Evolutionary conservation across 2,113 vertebrate species (phyloP).

Genomic region (Zosterops pallidus): DNA sequence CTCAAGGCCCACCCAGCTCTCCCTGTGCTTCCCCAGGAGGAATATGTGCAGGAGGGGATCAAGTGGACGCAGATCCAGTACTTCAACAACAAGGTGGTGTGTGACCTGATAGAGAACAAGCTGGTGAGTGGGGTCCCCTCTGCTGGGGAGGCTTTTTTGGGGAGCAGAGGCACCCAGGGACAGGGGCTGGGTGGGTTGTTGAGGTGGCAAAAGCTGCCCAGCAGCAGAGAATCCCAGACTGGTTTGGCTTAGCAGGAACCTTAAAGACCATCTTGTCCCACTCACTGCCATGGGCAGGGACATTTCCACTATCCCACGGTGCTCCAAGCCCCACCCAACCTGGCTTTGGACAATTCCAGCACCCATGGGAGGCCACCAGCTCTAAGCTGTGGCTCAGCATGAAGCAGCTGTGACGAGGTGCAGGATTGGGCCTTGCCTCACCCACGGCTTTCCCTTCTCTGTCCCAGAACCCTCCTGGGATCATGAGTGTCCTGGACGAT

Average conservation of each 20-base stretch:
- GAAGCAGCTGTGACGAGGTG: background rate
- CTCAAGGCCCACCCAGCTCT: fast-evolving
- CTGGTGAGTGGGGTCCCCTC: slow-evolving; percentile 76
- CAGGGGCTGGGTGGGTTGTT: fast-evolving
- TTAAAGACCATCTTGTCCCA: background rate
- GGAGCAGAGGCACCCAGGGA: background rate
- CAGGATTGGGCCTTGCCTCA: background rate
- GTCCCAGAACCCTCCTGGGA: slow-evolving; percentile 87
- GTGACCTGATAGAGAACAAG: slow-evolving; percentile 98
- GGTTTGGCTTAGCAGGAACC: background rate
- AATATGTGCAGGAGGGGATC: slow-evolving; percentile 97
- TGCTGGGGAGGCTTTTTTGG: fast-evolving
- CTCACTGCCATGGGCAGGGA: background rate
- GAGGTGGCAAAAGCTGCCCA: background rate
- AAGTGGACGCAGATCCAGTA: slow-evolving; percentile 95
- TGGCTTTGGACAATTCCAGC: background rate
- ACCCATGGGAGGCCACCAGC: background rate
- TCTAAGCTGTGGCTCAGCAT: background rate
- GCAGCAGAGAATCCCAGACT: background rate
- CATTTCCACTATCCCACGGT: background rate
- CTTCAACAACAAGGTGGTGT: slow-evolving; percentile 99
- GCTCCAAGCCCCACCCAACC: background rate
- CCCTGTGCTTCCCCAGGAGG: slow-evolving; percentile 80
- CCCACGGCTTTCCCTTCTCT: background rate
- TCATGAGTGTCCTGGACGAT: slow-evolving; percentile 96